A percentile compares a stretch with the other conserved stretches of the same genome.
Evolutionary conservation across 2,797 vertebrate genomes (phyloP).

Genomic region (Telmatherina bonti): DNA sequence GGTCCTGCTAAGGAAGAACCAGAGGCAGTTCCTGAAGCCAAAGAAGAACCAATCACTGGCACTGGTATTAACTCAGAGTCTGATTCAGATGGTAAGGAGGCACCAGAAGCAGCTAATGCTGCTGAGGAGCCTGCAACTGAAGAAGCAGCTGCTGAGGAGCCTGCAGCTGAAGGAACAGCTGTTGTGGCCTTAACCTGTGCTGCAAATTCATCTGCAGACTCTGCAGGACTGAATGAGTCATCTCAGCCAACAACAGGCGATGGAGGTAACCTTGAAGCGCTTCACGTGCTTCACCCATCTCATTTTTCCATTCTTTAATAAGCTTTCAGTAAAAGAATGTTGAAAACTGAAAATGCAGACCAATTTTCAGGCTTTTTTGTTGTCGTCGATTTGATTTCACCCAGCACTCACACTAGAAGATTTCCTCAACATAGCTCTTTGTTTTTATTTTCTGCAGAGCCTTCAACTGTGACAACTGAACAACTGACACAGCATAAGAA

Average conservation of each 20-base stretch:
- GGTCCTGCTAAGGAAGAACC: conserved; percentile 31
- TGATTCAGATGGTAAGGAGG: conserved; percentile 34
- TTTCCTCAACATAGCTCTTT: conserved; percentile 14
- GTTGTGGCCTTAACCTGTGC: conserved; percentile 13
- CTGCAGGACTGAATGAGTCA: conserved; percentile 46
- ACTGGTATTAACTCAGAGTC: conserved; percentile 38
- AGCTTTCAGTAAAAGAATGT: conserved; percentile 3
- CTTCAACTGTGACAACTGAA: conserved; percentile 82
- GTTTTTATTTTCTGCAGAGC: conserved; percentile 77
- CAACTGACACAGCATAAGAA: conserved; percentile 91
- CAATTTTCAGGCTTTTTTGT: conserved; percentile 11
- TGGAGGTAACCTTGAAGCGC: conserved; percentile 56
- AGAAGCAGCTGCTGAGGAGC: conserved; percentile 2
- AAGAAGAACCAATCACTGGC: conserved; percentile 31
- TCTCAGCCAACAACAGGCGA: conserved; percentile 6
- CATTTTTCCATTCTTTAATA: conserved; percentile 10
- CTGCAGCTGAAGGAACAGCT: not conserved
- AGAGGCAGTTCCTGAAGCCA: conserved; percentile 36
- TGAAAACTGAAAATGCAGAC: not conserved
- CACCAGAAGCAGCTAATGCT: conserved; percentile 20
- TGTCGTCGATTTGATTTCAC: conserved; percentile 15
- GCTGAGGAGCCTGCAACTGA: conserved; percentile 13
- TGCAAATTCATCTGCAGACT: not conserved
- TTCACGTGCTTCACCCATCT: conserved; percentile 9
- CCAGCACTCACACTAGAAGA: conserved; percentile 1